Base-by-base conservation (phyloP, 2,797 vertebrate species). In the Mergus octosetaceus region DNA sequence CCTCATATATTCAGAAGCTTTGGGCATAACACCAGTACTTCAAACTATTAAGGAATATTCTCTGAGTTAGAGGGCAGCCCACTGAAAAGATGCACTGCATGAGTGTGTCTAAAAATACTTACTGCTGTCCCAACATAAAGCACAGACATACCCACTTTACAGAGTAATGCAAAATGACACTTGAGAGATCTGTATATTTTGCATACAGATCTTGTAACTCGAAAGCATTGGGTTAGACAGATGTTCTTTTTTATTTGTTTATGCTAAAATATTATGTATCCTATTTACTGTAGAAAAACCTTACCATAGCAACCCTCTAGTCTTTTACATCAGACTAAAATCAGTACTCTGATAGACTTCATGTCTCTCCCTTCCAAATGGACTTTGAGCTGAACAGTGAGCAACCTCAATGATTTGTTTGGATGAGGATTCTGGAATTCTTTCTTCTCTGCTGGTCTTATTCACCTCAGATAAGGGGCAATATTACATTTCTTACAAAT, bases 21-120 rank as follows among this genome's bases (percentile, higher is more conserved):
- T 82, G 81, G 13, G 92, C 51, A 21, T 57, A 85, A 93, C 65
- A 92, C 89, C 25, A 94, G 79, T 69, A 83, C 34, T 53, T 10
- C 54, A 78, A 95, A 93, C 60, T 85, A 7, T 3, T 36, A 30
- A 51, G 30, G 49, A 95, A 47, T 47, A 91, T 94, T 94, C 94
- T 83, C 57, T 83, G 65, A 38, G 7, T 85, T 16, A 90, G 89
- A 82, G 12, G 64, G 61, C 9, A 74, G 45, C 57, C 38, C 25
- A 27, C 38, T 88, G 20, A 69, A 83, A 83, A 85, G 34, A 30
- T 27, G 28, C 43, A 88, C 39, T 85, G 74, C 20, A 22, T 56
- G 89, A 28, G n/a, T 85, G 3, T 36, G 30, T 82, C 85, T 93
- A 69, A 93, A 97, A 96, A 94, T 80, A 95, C 45, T 82, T 61